These are phyloP conservation scores for Euschistus heros DNA, from an alignment of 1,140 invertebrate species.

Conservation along the genomic window DNA sequence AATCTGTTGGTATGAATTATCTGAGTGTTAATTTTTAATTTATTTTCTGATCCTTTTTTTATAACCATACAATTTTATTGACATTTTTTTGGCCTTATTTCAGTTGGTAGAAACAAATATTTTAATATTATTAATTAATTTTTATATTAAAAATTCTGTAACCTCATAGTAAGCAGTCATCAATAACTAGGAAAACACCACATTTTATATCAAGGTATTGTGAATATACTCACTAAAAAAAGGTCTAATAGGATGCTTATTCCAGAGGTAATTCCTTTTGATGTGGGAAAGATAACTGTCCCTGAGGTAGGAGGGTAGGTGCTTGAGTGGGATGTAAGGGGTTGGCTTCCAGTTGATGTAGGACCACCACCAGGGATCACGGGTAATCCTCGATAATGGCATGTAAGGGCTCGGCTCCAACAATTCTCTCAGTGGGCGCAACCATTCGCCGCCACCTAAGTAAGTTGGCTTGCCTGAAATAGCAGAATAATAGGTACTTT, in stretches of 20 bases:
- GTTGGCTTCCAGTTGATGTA: slow-evolving; percentile 63
- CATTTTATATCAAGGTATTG: too few species aligned
- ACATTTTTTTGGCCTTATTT: too few species aligned
- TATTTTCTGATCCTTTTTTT: too few species aligned
- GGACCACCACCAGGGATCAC: slow-evolving; percentile 77
- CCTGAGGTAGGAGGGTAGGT: slow-evolving; percentile 64
- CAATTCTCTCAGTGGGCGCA: slow-evolving; percentile 52
- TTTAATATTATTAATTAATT: too few species aligned
- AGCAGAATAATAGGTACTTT: not conserved
- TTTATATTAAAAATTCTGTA: too few species aligned
- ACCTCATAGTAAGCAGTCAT: too few species aligned
- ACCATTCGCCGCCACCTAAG: slow-evolving; percentile 39
- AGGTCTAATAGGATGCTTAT: slow-evolving; percentile 74
- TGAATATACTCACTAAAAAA: slow-evolving; percentile 50
- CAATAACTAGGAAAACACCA: too few species aligned
- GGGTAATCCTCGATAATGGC: slow-evolving; percentile 63
- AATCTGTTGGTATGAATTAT: too few species aligned
- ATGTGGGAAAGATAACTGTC: slow-evolving; percentile 78
- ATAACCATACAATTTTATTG: too few species aligned
- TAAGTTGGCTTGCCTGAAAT: not conserved
- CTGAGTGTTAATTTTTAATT: too few species aligned
- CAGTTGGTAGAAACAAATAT: too few species aligned
- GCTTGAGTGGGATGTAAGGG: slow-evolving; percentile 36
- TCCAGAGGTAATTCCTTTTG: slow-evolving; percentile 79
- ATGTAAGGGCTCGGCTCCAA: slow-evolving; percentile 62